Evolutionary conservation across 1,140 invertebrate species (phyloP), one percentile per base, ranked within the genome.

Genomic region (Drosophila pruinosa): DNA sequence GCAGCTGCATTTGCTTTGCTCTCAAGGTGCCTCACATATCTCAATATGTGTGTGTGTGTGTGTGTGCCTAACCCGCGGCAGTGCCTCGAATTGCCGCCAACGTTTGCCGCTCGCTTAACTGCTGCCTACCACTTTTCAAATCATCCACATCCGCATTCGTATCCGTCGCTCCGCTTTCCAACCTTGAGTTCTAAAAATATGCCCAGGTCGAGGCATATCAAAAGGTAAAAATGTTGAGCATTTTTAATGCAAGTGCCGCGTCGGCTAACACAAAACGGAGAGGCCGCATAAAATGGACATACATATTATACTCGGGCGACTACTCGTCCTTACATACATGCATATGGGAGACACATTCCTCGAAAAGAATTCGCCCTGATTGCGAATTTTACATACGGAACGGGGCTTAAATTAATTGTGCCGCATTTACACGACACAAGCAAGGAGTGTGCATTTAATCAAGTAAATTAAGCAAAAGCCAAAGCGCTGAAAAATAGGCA

Each of bases 121-220:
- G 78, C 77, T 77, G 78, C 76, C 80, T 76, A 67, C 73, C 73
- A 86, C 76, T 86, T 85, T 85, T 85, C 61, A 88, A 86, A 86
- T 88, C 82, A 86, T 76, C 77, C 64, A 85, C 82, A 86, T 86
- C 81, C 81, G 78, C 78, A 68, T 75, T 72, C 73, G 74, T 75
- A 88, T 86, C 82, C 82, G 78, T 81, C 63, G 73, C 57, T 67
- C 34, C 59, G 24, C 34, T 47, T 21, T 26, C 43, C 54, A 72
- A 75, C 82, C 82, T 88, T 88, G 82, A 64, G 72, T 15, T 38
- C 82, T 88, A 88, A 88, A 88, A 88, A 88, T 88, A 88, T 67
- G 67, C 39, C 36, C 75, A 75, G 53, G 67, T 59, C 54, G 22
- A 64, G 63, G 59, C 56, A 72, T 80, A 80, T 86, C 80, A 86